Conservation (phyloP, 2,888 invertebrate species). For the Nomada fabriciana region DNA sequence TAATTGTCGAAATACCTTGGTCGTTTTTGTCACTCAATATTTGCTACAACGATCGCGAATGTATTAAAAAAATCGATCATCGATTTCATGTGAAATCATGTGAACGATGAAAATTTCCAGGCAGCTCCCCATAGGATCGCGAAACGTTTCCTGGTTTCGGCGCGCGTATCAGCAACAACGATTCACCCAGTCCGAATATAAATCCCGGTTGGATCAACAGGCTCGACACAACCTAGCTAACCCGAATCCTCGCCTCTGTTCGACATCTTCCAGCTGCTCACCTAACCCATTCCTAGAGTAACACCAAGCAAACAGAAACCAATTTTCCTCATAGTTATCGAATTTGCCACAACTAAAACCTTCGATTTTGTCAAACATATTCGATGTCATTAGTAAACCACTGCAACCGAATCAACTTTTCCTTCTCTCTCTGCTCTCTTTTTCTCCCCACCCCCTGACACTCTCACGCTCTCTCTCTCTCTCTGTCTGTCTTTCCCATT, state of each 20-base stretch:
- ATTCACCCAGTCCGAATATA: slow-evolving; percentile 43
- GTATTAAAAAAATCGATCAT: background rate
- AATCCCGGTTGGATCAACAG: slow-evolving; percentile 51
- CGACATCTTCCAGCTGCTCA: slow-evolving; percentile 24
- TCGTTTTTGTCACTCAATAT: background rate
- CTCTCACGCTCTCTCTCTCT: no score
- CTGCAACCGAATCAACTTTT: no score
- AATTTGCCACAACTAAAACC: background rate
- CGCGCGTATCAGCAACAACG: slow-evolving; percentile 35
- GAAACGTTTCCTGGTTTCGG: slow-evolving; percentile 11
- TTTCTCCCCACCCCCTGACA: no score
- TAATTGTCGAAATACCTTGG: no score
- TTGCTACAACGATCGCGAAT: background rate
- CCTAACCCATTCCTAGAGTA: no score
- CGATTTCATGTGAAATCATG: background rate
- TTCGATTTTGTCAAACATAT: background rate
- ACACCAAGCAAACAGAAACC: background rate
- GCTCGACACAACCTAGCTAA: slow-evolving; percentile 11
- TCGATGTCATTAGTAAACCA: no score
- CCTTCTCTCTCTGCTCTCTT: no score
- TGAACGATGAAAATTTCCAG: no score
- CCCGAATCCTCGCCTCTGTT: slow-evolving; percentile 24
- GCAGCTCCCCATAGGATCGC: slow-evolving; percentile 3
- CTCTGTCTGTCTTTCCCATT: slow-evolving; percentile 12
- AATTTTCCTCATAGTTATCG: no score